A percentile compares a stretch with the other conserved stretches of the same genome.
phyloP scores from a whole-genome alignment of 1,140 invertebrate species.

The Lerema accius region DNA sequence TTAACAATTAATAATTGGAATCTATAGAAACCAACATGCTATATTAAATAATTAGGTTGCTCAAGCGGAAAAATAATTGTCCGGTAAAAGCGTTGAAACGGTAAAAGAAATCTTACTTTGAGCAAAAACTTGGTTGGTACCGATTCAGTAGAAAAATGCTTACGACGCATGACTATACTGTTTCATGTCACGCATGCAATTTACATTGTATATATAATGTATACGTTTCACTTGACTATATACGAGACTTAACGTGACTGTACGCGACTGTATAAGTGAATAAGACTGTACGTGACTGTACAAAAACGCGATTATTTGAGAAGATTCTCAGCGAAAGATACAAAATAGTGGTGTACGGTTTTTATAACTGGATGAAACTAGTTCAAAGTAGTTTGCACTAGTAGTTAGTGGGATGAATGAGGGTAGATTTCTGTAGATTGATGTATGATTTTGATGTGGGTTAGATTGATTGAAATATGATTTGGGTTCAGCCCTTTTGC shows the following conservation, averaged over 20 bases:
- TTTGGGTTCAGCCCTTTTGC: no score
- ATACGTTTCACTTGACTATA: constrained; percentile 19
- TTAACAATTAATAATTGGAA: no score
- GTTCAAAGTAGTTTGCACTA: not conserved
- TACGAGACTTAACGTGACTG: not conserved
- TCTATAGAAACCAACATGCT: not conserved
- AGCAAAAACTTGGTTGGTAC: constrained; percentile 19
- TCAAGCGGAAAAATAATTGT: constrained; percentile 23
- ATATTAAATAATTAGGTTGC: constrained; percentile 14
- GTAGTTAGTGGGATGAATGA: not conserved
- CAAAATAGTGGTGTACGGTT: not conserved
- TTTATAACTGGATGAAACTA: not conserved
- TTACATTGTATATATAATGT: constrained; percentile 16
- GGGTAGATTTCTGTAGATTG: not conserved
- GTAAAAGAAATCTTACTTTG: constrained; percentile 19
- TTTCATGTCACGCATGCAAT: constrained; percentile 20
- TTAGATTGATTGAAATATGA: not conserved
- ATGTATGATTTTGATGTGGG: not conserved
- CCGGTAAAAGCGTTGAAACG: constrained; percentile 10
- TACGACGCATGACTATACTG: constrained; percentile 17
- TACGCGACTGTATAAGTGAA: not conserved
- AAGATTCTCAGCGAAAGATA: not conserved
- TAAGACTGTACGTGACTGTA: not conserved
- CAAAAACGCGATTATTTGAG: not conserved
- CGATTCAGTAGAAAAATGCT: constrained; percentile 13